Base-by-base conservation (phyloP, 2,113 vertebrate genomes). In the Copsychus sechellarum region DNA sequence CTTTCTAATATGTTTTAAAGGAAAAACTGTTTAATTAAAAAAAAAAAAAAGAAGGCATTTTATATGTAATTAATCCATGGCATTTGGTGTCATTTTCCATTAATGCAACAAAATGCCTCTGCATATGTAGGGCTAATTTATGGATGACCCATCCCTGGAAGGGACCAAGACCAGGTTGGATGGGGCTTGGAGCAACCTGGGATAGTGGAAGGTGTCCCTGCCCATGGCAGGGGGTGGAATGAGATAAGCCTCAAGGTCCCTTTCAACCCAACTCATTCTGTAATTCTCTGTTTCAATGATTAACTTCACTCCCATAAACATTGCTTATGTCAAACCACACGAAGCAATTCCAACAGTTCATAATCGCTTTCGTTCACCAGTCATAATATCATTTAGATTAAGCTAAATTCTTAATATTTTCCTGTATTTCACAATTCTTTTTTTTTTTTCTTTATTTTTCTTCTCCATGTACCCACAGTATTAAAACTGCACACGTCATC, bases 381-480 rank as follows among this genome's bases (percentile, higher is more conserved):
- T 19, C 61, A 80, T n/a, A 57, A 72, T 2, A 57, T 58, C 22
- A 81, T 42, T 78, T 70, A 24, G 23, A 24, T 48, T 48, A 48
- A 48, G 3, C 2, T 47, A 14, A 24, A 2, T 51, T 79, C 31
- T 74, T 90, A n/a, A n/a, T 71, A 38, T 82, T 64, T 71, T 60
- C 22, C 31, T 79, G 9, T 9, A 17, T 74, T 62, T 47, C 6
- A 34, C 3, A 70, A 51, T 13, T 13, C 0, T 28, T 3, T 26
- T 33, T 17, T 5, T 20, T 25, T 17, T 43, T 19, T 9, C 2
- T 2, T 7, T 6, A 34, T 7, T 24, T 26, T 26, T 36, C 22
- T 8, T 1, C 2, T 0, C 3, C 2, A 16, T 17, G 9, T 26
- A 15, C 11, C 4, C n/a, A 9, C 7, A 36, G 2, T 38, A 50